Base-by-base conservation (phyloP, 2,888 invertebrate genomes). In the Drosophila bunnanda region DNA sequence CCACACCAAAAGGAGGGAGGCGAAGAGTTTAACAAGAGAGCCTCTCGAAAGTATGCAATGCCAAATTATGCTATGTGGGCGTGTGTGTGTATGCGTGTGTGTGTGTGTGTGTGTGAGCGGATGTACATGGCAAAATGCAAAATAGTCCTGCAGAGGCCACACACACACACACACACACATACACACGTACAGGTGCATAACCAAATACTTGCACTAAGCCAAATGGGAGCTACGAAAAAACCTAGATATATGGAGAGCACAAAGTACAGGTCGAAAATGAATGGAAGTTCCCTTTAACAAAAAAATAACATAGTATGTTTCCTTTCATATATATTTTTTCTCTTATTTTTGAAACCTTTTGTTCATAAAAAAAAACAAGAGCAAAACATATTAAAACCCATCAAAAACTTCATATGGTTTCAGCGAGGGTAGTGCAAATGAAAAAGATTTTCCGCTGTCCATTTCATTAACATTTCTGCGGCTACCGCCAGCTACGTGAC, bases 31-130 rank as follows among this genome's bases (percentile, higher is more conserved):
- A 32, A 32, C 48, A 36, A 61, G 76, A 66, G 72, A 54, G 59
- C 44, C 85, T 59, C 84, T 77, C 56, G 56, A 82, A 88, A 88
- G 87, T 82, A 82, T 86, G 81, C 81, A 88, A 88, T 80, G 87
- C 65, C 55, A 82, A 82, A 82, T 82, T 86, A 86, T 82, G 83
- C 71, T 82, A 54, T 82, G 75, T 80, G 48, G 39, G 50, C 34
- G 50, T 25, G 55, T 43, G 55, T 38, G 25, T 34, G 25, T 12
- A n/a, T n/a, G 25, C 25, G 13, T 13, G 13, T 20, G 36, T 25
- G 41, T 8, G 36, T 38, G 8, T 28, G 25, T 41, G 43, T 53
- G 30, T 32, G 15, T 39, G 20, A 66, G 36, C 66, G 66, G 66
- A 66, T 57, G 60, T 71, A 15, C 38, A 71, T 22, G 46, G 58